Conservation (phyloP, 2,113 vertebrate species). For the Cricetomys ansorgei region DNA sequence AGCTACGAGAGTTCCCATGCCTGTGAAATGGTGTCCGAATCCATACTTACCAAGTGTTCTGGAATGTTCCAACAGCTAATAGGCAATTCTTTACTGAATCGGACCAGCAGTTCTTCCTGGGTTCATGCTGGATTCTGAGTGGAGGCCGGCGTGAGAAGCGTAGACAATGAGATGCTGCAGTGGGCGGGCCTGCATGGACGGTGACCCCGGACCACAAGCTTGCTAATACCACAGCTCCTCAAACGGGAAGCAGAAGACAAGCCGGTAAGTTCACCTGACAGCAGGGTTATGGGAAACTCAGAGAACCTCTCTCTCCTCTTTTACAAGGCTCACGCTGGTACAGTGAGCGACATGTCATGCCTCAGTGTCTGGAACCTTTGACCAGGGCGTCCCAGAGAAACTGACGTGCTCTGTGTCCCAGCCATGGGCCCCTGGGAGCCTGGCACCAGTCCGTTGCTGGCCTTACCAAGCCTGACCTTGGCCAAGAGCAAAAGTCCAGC, state of each 20-base stretch:
- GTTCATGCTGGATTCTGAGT: not conserved
- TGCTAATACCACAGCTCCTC: not conserved
- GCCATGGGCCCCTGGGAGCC: not conserved
- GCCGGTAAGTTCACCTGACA: not conserved
- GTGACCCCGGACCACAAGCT: not conserved
- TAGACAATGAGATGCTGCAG: not conserved
- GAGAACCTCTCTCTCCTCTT: not conserved
- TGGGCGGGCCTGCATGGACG: not conserved
- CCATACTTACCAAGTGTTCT: not conserved
- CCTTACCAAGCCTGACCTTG: not conserved
- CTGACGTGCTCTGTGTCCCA: not conserved
- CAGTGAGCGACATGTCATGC: not conserved
- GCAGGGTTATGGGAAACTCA: not conserved
- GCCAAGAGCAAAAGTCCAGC: not conserved
- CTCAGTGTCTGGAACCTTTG: not conserved
- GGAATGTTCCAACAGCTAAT: not conserved
- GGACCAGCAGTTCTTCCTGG: no score
- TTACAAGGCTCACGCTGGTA: not conserved
- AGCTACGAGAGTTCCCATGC: not conserved
- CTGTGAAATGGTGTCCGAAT: not conserved
- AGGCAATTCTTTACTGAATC: no score
- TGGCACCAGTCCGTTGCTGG: not conserved
- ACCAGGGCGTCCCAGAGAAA: not conserved
- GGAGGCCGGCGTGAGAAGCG: not conserved
- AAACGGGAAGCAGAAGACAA: not conserved